Conservation (phyloP, 2,113 vertebrate genomes). For the Erinaceus europaeus region DNA sequence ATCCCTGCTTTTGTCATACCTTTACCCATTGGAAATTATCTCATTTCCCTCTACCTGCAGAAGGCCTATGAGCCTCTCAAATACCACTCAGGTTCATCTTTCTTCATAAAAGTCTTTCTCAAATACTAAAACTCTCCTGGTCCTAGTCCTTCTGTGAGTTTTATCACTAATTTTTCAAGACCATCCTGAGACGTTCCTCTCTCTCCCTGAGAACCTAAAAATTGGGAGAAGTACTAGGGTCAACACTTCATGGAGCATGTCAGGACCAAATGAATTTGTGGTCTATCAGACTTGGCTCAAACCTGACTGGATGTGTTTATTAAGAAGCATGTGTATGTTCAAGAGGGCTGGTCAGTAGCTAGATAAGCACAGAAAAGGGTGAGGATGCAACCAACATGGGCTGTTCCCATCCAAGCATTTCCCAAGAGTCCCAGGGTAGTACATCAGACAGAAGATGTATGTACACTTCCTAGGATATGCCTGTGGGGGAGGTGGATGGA, state of each 20-base stretch:
- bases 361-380: neutral
- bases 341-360: too few relatives aligned
- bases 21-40: neutral
- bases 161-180: neutral
- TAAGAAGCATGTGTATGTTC: neutral
- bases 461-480: neutral
- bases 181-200: neutral
- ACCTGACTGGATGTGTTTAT: too few relatives aligned
- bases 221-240: neutral
- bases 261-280: neutral
- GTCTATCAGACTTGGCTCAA: neutral
- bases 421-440: neutral
- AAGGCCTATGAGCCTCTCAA: neutral
- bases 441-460: neutral
- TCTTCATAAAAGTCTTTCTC: neutral
- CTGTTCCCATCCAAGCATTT: neutral
- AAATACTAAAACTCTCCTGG: neutral
- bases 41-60: neutral
- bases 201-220: neutral
- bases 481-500: neutral
- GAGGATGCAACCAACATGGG: neutral
- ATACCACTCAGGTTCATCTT: neutral
- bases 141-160: neutral
- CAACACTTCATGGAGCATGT: neutral
- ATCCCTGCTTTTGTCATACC: neutral